Base-by-base conservation (phyloP, 2,113 vertebrate species). In the Cyanocitta stelleri region DNA sequence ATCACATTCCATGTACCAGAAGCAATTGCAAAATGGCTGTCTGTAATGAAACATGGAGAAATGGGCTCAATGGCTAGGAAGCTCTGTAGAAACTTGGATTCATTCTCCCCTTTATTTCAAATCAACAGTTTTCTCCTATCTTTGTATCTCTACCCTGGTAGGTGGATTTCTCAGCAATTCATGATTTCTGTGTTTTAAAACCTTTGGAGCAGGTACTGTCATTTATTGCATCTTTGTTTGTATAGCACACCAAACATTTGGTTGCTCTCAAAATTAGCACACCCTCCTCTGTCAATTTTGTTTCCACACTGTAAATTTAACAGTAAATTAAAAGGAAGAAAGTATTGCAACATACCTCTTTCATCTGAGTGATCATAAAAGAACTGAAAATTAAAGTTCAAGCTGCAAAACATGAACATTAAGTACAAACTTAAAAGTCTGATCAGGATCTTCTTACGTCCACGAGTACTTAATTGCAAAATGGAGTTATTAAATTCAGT, bases 1-100 rank as follows among this genome's bases (percentile, higher is more conserved):
- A 96, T 96, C 95, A 96, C 87, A 95, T 97, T 96, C 95, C 72
- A 1, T 86, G 21, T 63, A 88, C 76, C 75, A 95, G 79, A 74
- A 96, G 85, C 68, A 77, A 71, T 94, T 94, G 85, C 90, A 90
- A 94, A 94, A 93, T 55, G n/a, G 69, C 67, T 77, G 15, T 83
- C 75, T 58, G 3, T 82, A 79, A 84, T 49, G 66, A 77, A 78
- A 46, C 16, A 7, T 37, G 69, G 56, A 87, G 63, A 82, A 95
- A 72, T 87, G 44, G 17, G 24, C 22, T 93, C 52, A 56, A 2
- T 72, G 54, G 56, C 64, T 69, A 44, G 46, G 52, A 90, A 75
- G 20, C 52, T 87, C 58, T 90, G 26, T 68, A 56, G 49, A 72
- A 61, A 41, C 59, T 88, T 39, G 35, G 10, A 43, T 78, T 74